These are phyloP conservation scores for Aphidoletes aphidimyza DNA, from an alignment of 2,888 invertebrate species.

Conservation along the genomic window DNA sequence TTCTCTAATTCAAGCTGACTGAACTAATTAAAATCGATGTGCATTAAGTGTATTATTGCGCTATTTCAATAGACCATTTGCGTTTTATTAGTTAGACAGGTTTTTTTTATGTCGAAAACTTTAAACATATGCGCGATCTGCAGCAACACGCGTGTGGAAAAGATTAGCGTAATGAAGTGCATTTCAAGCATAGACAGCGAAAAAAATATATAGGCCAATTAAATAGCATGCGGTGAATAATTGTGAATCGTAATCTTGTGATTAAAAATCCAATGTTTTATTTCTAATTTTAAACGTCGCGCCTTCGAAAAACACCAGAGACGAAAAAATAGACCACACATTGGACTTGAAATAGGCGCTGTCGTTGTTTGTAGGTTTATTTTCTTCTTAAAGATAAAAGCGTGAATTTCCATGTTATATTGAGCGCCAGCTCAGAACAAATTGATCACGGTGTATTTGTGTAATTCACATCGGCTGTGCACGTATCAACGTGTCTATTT, in stretches of 20 bases:
- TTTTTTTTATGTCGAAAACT: neutral
- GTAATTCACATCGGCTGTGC: neutral
- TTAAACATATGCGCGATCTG: neutral
- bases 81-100: neutral
- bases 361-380: too few species aligned
- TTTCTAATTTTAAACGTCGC: conserved; percentile 45
- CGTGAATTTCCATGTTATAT: too few species aligned
- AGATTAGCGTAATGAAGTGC: conserved; percentile 37
- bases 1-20: neutral
- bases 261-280: conserved; percentile 34
- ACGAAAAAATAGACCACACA: conserved; percentile 20
- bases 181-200: neutral
- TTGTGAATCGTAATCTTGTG: neutral
- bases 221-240: neutral
- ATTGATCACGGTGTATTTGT: neutral
- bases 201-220: conserved; percentile 48
- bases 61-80: neutral
- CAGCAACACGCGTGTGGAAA: conserved; percentile 12
- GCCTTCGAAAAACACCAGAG: neutral
- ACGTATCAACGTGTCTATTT: conserved; percentile 23
- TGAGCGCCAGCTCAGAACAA: too few species aligned
- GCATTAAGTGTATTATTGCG: neutral
- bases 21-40: neutral
- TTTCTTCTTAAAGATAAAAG: too few species aligned
- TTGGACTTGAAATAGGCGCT: conserved; percentile 33